phyloP scores from a whole-genome alignment of 1,140 invertebrate genomes.

The Drosophila simulans region DNA sequence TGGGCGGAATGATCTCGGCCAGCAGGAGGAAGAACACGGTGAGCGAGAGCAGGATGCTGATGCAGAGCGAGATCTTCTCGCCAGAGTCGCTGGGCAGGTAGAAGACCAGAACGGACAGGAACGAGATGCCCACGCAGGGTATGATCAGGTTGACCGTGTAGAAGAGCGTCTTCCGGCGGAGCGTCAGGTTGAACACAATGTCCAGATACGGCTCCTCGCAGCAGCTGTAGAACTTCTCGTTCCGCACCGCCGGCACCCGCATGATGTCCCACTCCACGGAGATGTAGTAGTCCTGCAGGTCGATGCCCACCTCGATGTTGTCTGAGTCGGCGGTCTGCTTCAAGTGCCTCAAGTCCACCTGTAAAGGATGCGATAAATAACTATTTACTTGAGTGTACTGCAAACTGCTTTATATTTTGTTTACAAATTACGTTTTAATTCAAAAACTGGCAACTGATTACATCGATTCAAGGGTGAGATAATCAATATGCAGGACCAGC shows the following conservation, averaged over 20 bases:
- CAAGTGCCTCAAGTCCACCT: constrained; percentile 95
- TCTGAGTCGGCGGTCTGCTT: constrained; percentile 92
- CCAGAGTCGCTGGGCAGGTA: constrained; percentile 99
- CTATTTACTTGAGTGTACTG: background rate
- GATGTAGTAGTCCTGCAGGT: constrained; percentile 97
- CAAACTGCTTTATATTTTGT: background rate
- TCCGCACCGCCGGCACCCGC: constrained; percentile 93
- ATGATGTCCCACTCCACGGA: constrained; percentile 99
- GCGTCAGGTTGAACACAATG: constrained; percentile 98
- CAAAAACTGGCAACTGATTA: constrained; percentile 10
- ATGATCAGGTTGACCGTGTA: constrained; percentile 99
- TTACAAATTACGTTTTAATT: background rate
- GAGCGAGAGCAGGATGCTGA: constrained; percentile 98
- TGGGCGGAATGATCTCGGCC: constrained; percentile 99
- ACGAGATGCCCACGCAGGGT: constrained; percentile 98
- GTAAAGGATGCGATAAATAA: constrained; percentile 10
- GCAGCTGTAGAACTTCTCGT: constrained; percentile 95
- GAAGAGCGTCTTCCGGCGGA: constrained; percentile 98
- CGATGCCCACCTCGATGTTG: constrained; percentile 94
- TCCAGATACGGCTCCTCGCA: constrained; percentile 97
- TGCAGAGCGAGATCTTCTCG: constrained; percentile 98
- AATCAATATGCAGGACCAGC: constrained; percentile 28
- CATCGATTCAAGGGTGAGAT: constrained; percentile 20
- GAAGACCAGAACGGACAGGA: constrained; percentile 98
- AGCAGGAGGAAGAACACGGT: constrained; percentile 99